Conservation (phyloP, 2,113 vertebrate genomes). For the Tympanuchus pallidicinctus region DNA sequence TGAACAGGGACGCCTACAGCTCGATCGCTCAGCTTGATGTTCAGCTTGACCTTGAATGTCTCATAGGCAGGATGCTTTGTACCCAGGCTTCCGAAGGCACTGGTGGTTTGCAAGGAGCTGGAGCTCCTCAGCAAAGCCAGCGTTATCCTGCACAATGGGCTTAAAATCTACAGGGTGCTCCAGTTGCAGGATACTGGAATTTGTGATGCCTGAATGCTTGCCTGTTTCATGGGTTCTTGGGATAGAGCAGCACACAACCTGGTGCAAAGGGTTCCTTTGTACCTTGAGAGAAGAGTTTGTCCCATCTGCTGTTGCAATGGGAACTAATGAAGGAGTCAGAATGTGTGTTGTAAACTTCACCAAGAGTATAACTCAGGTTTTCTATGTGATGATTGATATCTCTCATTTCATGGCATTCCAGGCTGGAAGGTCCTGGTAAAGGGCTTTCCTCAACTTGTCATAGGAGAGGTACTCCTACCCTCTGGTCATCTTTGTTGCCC, state of each 20-base stretch:
- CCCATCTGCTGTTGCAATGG: neutral
- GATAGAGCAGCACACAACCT: neutral
- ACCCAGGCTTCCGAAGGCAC: neutral
- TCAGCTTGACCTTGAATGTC: no score
- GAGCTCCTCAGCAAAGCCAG: neutral
- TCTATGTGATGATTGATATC: rapidly evolving
- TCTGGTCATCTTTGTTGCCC: no score
- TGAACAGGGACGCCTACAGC: no score
- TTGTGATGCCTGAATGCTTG: neutral
- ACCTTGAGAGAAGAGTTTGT: neutral
- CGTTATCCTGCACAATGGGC: neutral
- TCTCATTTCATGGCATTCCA: neutral
- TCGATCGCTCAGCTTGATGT: no score
- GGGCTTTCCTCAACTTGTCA: neutral
- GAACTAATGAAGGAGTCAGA: neutral
- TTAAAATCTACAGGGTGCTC: neutral
- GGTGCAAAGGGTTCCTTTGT: neutral
- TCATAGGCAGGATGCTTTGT: neutral
- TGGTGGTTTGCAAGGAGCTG: neutral
- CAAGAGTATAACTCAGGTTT: neutral
- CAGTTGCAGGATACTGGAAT: neutral
- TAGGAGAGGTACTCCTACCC: no score
- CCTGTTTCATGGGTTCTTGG: rapidly evolving
- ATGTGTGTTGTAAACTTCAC: neutral
- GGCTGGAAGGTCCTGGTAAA: neutral